Evolutionary conservation across 2,113 vertebrate genomes (phyloP), one percentile per base, ranked within the genome.

Genomic region (Paedocypris sp.): DNA sequence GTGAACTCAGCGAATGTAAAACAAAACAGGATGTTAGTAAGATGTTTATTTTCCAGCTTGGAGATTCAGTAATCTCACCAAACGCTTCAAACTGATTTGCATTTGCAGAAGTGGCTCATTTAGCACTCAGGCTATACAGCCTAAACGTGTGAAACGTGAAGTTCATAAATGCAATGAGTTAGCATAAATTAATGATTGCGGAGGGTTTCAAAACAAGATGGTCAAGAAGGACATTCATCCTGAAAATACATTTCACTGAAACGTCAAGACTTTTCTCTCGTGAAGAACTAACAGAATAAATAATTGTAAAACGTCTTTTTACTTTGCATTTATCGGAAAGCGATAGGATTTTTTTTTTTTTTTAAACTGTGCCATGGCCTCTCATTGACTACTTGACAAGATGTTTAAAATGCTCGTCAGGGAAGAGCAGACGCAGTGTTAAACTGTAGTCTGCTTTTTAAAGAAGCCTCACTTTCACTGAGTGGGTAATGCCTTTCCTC

Each of bases 101-200:
- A 26, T 18, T 41, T 62, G 39, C 68, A 61, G 39, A 4, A 36
- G 29, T 23, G 69, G 69, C 73, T 75, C 63, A 69, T 74, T 78
- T 67, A 72, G 43, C 22, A 61, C 58, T 36, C 63, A 28, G 3
- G 15, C 42, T 12, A 9, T 35, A 47, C 23, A 33, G 29, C 26
- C 22, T 61, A 48, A 39, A 64, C 49, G 60, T 13, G 9, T 12
- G 6, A 22, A 28, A 31, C 19, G 12, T 13, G n/a, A 11, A 11
- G 25, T 23, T 15, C 5, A 5, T 48, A 25, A 16, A 35, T 11
- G 26, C 29, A 47, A 38, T 31, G 1, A 45, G 23, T 33, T 36
- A 22, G 31, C 8, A 20, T 25, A 13, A 15, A 2, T 32, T 60
- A 48, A 61, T 33, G 13, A 53, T 26, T 25, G 7, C 16, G 8